These are phyloP conservation scores for Lepisosteus oculatus DNA, from an alignment of 2,113 vertebrate species.

Conservation along the genomic window DNA sequence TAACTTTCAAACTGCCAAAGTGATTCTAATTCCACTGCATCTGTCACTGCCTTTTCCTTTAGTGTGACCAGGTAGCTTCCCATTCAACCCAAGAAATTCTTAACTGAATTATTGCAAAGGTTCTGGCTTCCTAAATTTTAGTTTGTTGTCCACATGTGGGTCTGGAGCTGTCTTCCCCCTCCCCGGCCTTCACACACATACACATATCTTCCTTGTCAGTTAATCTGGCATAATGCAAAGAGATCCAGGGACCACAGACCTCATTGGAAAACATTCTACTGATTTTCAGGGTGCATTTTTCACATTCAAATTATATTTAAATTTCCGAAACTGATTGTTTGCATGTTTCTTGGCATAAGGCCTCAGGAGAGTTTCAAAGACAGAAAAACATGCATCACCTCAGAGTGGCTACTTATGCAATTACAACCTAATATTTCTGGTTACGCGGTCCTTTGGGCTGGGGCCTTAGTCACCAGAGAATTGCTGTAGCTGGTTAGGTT, in stretches of 20 bases:
- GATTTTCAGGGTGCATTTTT: slow-evolving; percentile 45
- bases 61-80: too few relatives aligned
- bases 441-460: slow-evolving; percentile 1
- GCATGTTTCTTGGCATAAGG: slow-evolving; percentile 40
- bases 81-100: too few relatives aligned
- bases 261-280: slow-evolving; percentile 50
- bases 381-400: slow-evolving; percentile 24
- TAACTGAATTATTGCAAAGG: too few relatives aligned
- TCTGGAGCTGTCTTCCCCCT: slow-evolving; percentile 38
- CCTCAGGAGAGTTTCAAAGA: slow-evolving; percentile 18
- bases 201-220: slow-evolving; percentile 30
- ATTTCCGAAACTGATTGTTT: slow-evolving; percentile 49
- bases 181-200: slow-evolving; percentile 32
- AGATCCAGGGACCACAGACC: slow-evolving; percentile 60
- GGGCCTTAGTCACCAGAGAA: slow-evolving; percentile 10
- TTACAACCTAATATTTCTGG: slow-evolving; percentile 15
- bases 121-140: slow-evolving; percentile 6
- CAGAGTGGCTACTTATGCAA: background rate
- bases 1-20: too few relatives aligned
- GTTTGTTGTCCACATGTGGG: slow-evolving; percentile 50
- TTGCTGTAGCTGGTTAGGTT: slow-evolving; percentile 4
- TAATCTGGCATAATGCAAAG: slow-evolving; percentile 55
- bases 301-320: slow-evolving; percentile 35
- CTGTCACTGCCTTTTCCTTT: too few relatives aligned
- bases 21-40: too few relatives aligned